Conservation (phyloP, 2,797 vertebrate genomes). For the Typhlichthys eigenmanni region DNA sequence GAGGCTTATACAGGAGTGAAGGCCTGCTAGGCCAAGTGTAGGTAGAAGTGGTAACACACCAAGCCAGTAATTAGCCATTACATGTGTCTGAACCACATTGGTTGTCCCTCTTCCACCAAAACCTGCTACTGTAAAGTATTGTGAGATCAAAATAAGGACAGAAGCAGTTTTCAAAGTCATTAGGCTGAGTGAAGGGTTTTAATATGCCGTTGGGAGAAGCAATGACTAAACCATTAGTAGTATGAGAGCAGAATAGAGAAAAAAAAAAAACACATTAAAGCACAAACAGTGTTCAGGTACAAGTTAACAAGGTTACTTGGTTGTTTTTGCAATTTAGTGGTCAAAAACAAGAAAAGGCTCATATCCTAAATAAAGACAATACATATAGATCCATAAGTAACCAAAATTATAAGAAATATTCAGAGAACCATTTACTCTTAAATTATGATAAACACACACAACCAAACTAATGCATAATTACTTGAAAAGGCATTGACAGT, state of each 20-base stretch:
- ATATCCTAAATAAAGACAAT: conserved; percentile 1
- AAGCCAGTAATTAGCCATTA: no score
- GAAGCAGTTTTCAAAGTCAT: background rate
- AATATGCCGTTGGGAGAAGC: background rate
- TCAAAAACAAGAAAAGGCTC: background rate
- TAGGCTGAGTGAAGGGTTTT: background rate
- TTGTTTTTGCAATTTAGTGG: background rate
- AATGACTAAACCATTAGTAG: background rate
- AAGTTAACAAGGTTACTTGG: background rate
- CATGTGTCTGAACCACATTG: background rate
- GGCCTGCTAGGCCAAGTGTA: no score
- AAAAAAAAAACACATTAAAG: background rate
- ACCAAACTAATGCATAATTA: background rate
- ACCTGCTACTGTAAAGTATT: background rate
- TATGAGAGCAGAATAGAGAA: background rate
- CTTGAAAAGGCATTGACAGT: background rate
- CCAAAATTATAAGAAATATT: background rate
- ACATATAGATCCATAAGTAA: background rate
- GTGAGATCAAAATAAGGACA: background rate
- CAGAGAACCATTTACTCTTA: background rate
- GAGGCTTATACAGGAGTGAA: no score
- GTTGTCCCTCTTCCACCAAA: conserved; percentile 1
- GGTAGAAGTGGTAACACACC: no score
- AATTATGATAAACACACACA: no score
- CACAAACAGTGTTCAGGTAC: background rate